phyloP scores from a whole-genome alignment of 2,113 vertebrate genomes.

The Neogale vison region DNA sequence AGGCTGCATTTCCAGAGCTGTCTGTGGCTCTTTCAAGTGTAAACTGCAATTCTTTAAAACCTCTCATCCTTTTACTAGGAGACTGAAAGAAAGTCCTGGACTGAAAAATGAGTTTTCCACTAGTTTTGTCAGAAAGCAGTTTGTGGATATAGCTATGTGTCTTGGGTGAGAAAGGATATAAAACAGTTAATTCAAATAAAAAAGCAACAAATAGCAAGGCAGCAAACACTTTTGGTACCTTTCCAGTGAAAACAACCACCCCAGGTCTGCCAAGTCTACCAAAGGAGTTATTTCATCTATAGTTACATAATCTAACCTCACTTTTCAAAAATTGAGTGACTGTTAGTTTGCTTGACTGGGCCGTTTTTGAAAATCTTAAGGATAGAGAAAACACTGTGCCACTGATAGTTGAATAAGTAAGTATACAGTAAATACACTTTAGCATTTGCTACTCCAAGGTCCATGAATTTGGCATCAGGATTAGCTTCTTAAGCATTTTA shows the following conservation, averaged over 20 bases:
- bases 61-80: neutral
- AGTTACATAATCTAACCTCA: neutral
- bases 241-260: neutral
- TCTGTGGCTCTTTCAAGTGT: neutral
- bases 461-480: neutral
- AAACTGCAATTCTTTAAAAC: neutral
- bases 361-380: neutral
- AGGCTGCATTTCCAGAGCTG: neutral
- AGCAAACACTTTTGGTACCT: neutral
- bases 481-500: neutral
- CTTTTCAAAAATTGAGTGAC: neutral
- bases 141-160: neutral
- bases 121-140: neutral
- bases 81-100: neutral
- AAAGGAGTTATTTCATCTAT: neutral
- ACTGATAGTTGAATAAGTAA: neutral
- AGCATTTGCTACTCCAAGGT: neutral
- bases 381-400: neutral
- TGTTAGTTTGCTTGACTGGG: neutral
- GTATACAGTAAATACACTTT: neutral
- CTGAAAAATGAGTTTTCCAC: neutral
- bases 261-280: neutral
- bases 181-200: neutral
- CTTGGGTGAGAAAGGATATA: neutral
- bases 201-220: neutral